Evolutionary conservation across 2,888 invertebrate species (phyloP).

Genomic region (Cenopis cana): DNA sequence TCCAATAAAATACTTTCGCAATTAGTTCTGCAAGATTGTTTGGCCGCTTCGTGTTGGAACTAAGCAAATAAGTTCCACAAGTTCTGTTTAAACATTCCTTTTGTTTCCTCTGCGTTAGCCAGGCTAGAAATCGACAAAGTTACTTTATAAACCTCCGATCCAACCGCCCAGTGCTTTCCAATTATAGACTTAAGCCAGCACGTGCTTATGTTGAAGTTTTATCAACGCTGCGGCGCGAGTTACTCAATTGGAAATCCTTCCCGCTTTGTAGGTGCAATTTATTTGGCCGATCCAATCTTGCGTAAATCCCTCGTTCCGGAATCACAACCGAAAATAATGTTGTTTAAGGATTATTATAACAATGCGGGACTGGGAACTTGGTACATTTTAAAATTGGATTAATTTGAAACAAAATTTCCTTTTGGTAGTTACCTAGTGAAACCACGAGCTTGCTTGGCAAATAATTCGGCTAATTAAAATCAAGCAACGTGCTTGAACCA

Average conservation of each 20-base stretch:
- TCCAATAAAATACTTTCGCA: slow-evolving; percentile 28
- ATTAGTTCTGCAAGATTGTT: slow-evolving; percentile 31
- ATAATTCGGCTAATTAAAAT: slow-evolving; percentile 18
- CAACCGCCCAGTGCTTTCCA: background rate
- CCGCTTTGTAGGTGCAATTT: slow-evolving; percentile 7
- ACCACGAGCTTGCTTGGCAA: slow-evolving; percentile 13
- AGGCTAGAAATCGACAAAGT: background rate
- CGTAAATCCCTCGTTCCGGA: background rate
- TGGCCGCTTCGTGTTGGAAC: slow-evolving; percentile 6
- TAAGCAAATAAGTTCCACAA: slow-evolving; percentile 29
- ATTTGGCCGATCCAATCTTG: slow-evolving; percentile 15
- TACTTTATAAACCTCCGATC: slow-evolving; percentile 5
- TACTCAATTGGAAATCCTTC: background rate
- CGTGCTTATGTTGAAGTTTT: background rate
- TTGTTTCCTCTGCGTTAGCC: slow-evolving; percentile 2
- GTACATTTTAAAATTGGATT: background rate
- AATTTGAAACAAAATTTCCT: slow-evolving; percentile 9
- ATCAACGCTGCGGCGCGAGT: background rate
- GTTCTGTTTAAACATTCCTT: slow-evolving; percentile 18
- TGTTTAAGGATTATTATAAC: background rate
- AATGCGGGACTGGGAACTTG: background rate
- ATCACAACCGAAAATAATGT: background rate
- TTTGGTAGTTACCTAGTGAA: slow-evolving; percentile 3
- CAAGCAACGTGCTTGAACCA: background rate
- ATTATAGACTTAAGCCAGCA: background rate